Conservation (phyloP, 2,113 vertebrate genomes). For the Chionomys nivalis region DNA sequence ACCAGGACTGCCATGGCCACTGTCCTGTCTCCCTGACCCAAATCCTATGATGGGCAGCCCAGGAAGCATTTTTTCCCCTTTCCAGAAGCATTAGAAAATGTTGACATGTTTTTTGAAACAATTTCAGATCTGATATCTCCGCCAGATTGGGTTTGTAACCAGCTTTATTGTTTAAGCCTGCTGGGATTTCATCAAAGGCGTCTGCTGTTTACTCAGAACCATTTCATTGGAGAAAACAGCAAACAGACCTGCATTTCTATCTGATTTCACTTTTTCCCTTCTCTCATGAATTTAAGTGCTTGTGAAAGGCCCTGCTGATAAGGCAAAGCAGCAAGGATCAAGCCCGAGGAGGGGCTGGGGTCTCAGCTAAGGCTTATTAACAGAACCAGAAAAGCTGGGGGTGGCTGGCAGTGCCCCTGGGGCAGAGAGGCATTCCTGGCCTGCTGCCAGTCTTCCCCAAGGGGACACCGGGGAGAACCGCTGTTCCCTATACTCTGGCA, state of each 20-base stretch:
- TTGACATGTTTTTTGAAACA: conserved; percentile 88
- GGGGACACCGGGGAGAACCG: not conserved
- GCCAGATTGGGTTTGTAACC: conserved; percentile 91
- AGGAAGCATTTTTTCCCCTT: conserved; percentile 83
- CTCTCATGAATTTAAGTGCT: conserved; percentile 88
- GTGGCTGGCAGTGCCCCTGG: not conserved
- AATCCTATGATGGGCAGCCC: conserved; percentile 74
- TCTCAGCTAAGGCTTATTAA: conserved; percentile 59
- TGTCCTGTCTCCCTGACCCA: not conserved
- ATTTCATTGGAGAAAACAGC: conserved; percentile 90
- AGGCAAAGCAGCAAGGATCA: conserved; percentile 80
- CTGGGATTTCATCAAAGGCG: conserved; percentile 91
- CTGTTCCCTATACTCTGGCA: not conserved
- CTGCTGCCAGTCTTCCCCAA: not conserved
- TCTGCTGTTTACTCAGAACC: conserved; percentile 90
- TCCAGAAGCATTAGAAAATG: conserved; percentile 87
- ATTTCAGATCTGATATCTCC: conserved; percentile 91
- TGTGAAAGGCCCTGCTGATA: conserved; percentile 87
- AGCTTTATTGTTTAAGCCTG: conserved; percentile 92
- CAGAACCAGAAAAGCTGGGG: conserved; percentile 22
- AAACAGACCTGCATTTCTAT: conserved; percentile 90
- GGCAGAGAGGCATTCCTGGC: not conserved
- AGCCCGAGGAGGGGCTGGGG: conserved; percentile 40
- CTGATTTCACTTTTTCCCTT: conserved; percentile 88
- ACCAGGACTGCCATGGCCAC: not conserved